Evolutionary conservation across 2,888 invertebrate species (phyloP), one percentile per base, ranked within the genome.

Genomic region (Tribolium freemani): DNA sequence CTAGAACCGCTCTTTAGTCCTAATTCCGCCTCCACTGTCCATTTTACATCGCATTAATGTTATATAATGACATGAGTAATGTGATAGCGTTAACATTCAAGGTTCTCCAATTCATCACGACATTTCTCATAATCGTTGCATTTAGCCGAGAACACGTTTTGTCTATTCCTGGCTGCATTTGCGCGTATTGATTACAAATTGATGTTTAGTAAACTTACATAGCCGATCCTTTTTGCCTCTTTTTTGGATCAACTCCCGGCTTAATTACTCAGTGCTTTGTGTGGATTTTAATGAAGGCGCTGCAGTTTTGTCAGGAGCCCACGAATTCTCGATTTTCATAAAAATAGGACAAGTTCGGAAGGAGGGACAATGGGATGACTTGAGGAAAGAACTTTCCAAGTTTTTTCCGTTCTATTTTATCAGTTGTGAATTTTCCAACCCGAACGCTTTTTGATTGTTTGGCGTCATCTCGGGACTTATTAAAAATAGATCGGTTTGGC

Each of bases 271-370:
- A 26, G 30, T 48, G 48, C 48, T 63, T 63, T 63, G 63, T 31
- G 11, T n/a, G 11, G 48, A 30, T 48, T 61, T 61, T 61, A 38
- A 38, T 38, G 38, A 38, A 38, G 38, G 38, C 26, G 56, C 31
- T 30, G 11, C 56, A 56, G 11, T 56, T 10, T 38, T 38, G 31
- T 56, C 13, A 10, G 6, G 30, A 26, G 30, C 13, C 21, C 5
- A n/a, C 38, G 38, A 38, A 26, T n/a, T 9, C 5, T 6, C 31
- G 63, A 11, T 63, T 53, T 64, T 53, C 44, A 53, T 53, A 64
- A 64, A 64, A 64, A 64, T 64, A 51, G 64, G 64, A 64, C 54
- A 64, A 64, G 53, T 64, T 64, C 21, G 64, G n/a, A 64, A 64
- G 16, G 13, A 8, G 38, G 38, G 11, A 63, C 63, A 63, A 63